phyloP scores from a whole-genome alignment of 2,797 vertebrate species.

The Sus cebifrons region DNA sequence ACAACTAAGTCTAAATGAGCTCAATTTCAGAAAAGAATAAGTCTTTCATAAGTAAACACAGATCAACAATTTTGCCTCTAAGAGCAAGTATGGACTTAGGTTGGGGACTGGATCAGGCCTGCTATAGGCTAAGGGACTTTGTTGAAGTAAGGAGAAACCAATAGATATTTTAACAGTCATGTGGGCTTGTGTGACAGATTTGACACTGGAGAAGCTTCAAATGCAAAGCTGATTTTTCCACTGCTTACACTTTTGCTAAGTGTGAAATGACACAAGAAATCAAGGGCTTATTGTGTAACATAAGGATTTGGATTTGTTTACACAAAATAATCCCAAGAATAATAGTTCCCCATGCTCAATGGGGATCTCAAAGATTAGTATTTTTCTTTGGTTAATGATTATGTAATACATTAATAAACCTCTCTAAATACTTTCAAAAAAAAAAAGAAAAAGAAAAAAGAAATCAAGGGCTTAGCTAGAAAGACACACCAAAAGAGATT shows the following conservation, averaged over 20 bases:
- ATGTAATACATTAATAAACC: constrained; percentile 66
- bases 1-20: constrained; percentile 7
- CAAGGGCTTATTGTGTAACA: constrained; percentile 2
- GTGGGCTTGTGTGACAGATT: neutral
- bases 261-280: neutral
- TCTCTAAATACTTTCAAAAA: constrained; percentile 75
- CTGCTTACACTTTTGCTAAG: neutral
- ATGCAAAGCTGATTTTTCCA: neutral
- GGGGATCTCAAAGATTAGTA: constrained; percentile 50
- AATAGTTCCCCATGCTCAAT: constrained; percentile 13
- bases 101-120: neutral
- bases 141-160: neutral
- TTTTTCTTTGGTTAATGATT: constrained; percentile 78
- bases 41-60: neutral
- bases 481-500: neutral
- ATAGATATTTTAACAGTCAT: neutral
- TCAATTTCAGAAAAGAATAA: constrained; percentile 57
- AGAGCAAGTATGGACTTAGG: neutral
- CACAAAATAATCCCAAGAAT: constrained; percentile 62
- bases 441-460: too few species aligned
- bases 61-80: neutral
- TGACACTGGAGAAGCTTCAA: neutral
- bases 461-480: neutral
- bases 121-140: neutral
- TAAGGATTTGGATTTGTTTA: constrained; percentile 69